phyloP scores from a whole-genome alignment of 2,888 invertebrate species.

The Himalopsyche tibetana region DNA sequence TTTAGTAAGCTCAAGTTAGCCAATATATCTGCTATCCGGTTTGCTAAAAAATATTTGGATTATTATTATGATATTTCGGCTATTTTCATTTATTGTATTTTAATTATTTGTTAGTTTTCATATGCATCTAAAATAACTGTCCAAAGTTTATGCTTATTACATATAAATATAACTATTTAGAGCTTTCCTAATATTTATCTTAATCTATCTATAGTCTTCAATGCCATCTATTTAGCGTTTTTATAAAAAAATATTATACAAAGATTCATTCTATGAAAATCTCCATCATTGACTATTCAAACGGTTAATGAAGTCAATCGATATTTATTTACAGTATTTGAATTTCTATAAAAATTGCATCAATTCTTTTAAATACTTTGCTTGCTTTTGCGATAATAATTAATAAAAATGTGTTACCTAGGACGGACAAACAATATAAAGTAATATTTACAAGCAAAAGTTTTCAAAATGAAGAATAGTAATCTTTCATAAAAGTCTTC shows the following conservation, averaged over 20 bases:
- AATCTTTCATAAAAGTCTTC: constrained; percentile 18
- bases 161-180: not conserved
- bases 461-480: not conserved
- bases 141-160: not conserved
- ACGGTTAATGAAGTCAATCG: not conserved
- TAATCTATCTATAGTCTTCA: not conserved
- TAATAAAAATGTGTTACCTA: too few species aligned
- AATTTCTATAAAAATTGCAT: not conserved
- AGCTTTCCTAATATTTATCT: constrained; percentile 10
- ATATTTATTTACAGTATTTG: not conserved
- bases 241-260: not conserved
- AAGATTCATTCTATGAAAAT: not conserved
- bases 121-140: constrained; percentile 5
- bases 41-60: too few species aligned
- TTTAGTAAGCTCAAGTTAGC: not conserved
- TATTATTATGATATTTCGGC: not conserved
- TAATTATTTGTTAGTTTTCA: not conserved
- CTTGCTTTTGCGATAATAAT: too few species aligned
- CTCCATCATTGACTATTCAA: not conserved
- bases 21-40: not conserved
- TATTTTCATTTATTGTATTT: not conserved
- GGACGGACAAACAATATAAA: not conserved
- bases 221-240: not conserved
- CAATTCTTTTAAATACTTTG: not conserved
- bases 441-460: not conserved